A percentile compares a stretch with the other conserved stretches of the same genome.
Conservation (phyloP, 2,888 invertebrate species). For the Phasia obesa region DNA sequence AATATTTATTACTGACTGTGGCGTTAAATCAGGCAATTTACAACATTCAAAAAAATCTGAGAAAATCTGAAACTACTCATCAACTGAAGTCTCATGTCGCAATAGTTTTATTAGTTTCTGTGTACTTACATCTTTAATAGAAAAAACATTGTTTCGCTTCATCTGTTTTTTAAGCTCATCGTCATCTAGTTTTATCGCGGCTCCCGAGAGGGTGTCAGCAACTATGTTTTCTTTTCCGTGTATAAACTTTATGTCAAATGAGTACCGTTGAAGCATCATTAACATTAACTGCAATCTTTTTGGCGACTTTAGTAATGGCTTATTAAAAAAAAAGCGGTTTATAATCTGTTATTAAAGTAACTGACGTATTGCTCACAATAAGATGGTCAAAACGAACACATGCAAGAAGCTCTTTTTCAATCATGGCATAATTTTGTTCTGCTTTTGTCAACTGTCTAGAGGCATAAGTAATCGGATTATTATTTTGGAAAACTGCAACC, state of each 20-base stretch:
- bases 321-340: slow-evolving; percentile 4
- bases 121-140: too few relatives aligned
- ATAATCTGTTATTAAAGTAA: slow-evolving; percentile 1
- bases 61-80: too few relatives aligned
- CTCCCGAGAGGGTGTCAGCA: slow-evolving; percentile 1
- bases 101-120: neutral
- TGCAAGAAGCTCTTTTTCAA: neutral
- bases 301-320: too few relatives aligned
- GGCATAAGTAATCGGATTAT: too few relatives aligned
- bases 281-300: neutral
- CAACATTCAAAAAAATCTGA: slow-evolving; percentile 19
- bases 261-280: neutral
- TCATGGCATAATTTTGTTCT: too few relatives aligned
- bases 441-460: too few relatives aligned
- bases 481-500: slow-evolving; percentile 1
- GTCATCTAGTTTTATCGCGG: neutral
- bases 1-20: slow-evolving; percentile 1
- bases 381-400: slow-evolving; percentile 4
- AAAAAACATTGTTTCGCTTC: too few relatives aligned
- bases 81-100: too few relatives aligned
- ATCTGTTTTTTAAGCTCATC: neutral
- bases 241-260: slow-evolving; percentile 12
- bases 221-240: slow-evolving; percentile 1
- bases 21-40: neutral
- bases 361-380: neutral